Conservation (phyloP, 2,113 vertebrate species). For the Corvus hawaiiensis region DNA sequence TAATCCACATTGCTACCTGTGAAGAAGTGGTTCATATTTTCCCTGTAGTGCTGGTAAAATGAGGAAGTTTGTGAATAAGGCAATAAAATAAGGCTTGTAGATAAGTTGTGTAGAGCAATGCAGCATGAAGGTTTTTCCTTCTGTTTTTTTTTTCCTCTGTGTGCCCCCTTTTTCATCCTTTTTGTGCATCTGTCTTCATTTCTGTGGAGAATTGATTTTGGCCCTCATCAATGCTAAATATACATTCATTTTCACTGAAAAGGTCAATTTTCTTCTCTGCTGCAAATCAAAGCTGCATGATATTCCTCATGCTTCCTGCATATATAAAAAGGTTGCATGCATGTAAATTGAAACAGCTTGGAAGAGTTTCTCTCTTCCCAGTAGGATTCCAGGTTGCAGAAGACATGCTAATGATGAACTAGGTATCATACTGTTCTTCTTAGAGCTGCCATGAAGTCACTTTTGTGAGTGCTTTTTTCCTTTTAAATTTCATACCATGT, state of each 20-base stretch:
- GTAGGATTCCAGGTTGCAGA: conserved; percentile 10
- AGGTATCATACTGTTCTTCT: background rate
- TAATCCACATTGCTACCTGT: background rate
- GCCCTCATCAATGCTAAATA: background rate
- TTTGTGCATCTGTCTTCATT: background rate
- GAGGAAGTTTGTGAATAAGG: conserved; percentile 7
- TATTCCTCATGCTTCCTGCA: background rate
- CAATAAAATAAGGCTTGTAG: background rate
- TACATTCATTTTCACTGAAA: conserved; percentile 2
- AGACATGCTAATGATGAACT: background rate
- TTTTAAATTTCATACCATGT: background rate
- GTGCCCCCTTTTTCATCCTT: background rate
- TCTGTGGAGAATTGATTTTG: conserved; percentile 12
- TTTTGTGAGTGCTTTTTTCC: background rate
- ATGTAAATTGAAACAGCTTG: background rate
- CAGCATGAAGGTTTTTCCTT: background rate
- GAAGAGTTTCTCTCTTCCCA: background rate
- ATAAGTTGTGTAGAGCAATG: conserved; percentile 37
- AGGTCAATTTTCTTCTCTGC: background rate
- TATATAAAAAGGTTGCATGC: background rate
- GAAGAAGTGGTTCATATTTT: conserved; percentile 14
- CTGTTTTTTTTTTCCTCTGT: background rate
- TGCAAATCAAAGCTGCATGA: background rate
- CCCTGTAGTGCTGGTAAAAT: conserved; percentile 7
- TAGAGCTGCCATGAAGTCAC: conserved; percentile 9